Evolutionary conservation across 2,113 vertebrate species (phyloP).

Genomic region (Microtus ochrogaster): DNA sequence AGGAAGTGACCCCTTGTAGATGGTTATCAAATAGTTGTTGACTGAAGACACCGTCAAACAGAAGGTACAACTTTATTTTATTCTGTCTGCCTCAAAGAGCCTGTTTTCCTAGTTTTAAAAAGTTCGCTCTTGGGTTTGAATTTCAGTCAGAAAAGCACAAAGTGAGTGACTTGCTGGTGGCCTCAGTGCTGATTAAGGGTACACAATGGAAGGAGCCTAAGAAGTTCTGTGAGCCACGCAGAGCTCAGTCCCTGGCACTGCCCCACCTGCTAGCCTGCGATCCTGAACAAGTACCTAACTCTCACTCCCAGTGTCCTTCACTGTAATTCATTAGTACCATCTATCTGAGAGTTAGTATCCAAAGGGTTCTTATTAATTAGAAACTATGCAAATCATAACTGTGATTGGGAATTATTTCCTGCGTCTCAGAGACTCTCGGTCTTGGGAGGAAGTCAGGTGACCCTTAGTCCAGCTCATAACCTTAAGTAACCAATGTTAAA

Average conservation of each 20-base stretch:
- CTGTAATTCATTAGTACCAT: neutral
- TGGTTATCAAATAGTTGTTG: neutral
- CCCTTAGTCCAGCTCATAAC: neutral
- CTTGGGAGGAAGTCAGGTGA: neutral
- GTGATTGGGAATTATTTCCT: fast-evolving
- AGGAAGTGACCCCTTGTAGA: neutral
- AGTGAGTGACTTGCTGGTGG: neutral
- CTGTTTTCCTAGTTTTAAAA: neutral
- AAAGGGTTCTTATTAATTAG: neutral
- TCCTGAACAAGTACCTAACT: neutral
- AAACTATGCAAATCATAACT: neutral
- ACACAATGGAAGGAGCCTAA: neutral
- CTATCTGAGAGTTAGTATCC: neutral
- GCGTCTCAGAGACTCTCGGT: neutral
- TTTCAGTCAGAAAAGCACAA: neutral
- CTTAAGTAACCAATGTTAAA: fast-evolving
- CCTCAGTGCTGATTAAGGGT: neutral
- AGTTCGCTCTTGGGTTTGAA: neutral
- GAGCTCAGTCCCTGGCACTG: neutral
- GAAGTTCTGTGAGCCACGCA: fast-evolving
- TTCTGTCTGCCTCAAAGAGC: neutral
- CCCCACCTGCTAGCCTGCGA: too few species aligned
- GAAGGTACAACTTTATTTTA: neutral
- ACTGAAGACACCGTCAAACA: neutral
- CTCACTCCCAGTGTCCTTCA: neutral